phyloP scores from a whole-genome alignment of 2,113 vertebrate species.

The Carassius gibelio region DNA sequence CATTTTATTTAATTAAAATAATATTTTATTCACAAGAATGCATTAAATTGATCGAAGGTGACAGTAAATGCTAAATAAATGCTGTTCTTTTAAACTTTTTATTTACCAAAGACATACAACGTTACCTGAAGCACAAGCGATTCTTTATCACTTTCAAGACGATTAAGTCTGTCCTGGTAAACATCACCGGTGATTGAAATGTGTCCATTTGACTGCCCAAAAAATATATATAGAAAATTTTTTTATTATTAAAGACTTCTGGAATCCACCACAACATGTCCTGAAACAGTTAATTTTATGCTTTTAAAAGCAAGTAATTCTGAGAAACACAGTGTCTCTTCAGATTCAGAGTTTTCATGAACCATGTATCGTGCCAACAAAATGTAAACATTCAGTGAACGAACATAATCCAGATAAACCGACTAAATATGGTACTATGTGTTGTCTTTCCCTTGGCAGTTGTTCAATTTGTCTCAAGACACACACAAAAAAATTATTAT shows the following conservation, averaged over 20 bases:
- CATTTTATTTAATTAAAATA: not conserved
- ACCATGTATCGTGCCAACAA: conserved; percentile 54
- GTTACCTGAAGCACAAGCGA: conserved; percentile 94
- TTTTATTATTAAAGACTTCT: not conserved
- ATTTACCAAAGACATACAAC: not conserved
- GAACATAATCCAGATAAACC: conserved; percentile 51
- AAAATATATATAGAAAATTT: not conserved
- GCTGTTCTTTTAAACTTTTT: not conserved
- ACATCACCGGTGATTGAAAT: conserved; percentile 85
- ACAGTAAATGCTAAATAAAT: not conserved
- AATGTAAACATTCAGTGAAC: conserved; percentile 65
- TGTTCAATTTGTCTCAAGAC: conserved; percentile 44
- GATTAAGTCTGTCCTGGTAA: conserved; percentile 92
- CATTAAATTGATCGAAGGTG: not conserved
- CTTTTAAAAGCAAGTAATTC: not conserved
- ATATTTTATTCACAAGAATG: not conserved
- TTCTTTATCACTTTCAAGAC: conserved; percentile 94
- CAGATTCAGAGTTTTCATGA: conserved; percentile 25
- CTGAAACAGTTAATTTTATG: not conserved
- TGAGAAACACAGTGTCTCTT: conserved; percentile 16
- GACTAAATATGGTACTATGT: conserved; percentile 62
- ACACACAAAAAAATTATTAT: too few relatives aligned
- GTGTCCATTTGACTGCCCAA: conserved; percentile 88
- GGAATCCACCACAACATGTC: not conserved
- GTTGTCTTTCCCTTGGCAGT: conserved; percentile 64